Evolutionary conservation across 2,888 invertebrate species (phyloP).

Genomic region (Myathropa florea): DNA sequence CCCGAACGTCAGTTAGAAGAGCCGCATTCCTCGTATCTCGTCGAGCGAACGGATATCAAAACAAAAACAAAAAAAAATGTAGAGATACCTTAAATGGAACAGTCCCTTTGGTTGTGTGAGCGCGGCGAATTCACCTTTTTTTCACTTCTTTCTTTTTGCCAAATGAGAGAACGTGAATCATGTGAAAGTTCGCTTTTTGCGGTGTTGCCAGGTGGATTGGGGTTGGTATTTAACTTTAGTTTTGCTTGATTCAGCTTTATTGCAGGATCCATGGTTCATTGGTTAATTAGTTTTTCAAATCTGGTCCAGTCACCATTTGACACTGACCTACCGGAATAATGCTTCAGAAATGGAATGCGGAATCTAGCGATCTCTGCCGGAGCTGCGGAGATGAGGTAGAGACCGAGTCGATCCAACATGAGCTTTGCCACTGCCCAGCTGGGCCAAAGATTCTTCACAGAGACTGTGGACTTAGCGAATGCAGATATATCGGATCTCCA

Average conservation of each 20-base stretch:
- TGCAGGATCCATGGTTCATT: too few species aligned
- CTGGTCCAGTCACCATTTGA: too few species aligned
- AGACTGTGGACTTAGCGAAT: too few species aligned
- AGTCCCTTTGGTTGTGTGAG: slow-evolving; percentile 1
- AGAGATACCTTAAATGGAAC: neutral
- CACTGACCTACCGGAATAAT: too few species aligned
- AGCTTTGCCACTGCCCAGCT: too few species aligned
- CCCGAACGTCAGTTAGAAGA: neutral
- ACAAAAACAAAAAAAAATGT: slow-evolving; percentile 1
- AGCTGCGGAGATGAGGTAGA: too few species aligned
- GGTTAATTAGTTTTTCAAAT: too few species aligned
- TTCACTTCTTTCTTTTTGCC: neutral
- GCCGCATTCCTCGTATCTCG: neutral
- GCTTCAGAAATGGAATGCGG: too few species aligned
- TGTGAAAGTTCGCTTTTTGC: neutral
- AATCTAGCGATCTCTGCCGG: too few species aligned
- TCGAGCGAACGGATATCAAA: slow-evolving; percentile 4
- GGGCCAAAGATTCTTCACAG: too few species aligned
- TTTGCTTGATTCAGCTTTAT: neutral
- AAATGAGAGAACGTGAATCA: neutral
- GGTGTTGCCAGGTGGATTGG: neutral
- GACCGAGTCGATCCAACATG: too few species aligned
- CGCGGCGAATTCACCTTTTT: slow-evolving; percentile 19
- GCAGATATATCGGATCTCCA: too few species aligned
- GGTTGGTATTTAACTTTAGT: neutral